Base-by-base conservation (phyloP, 2,797 vertebrate genomes). In the Myotis findleyi region DNA sequence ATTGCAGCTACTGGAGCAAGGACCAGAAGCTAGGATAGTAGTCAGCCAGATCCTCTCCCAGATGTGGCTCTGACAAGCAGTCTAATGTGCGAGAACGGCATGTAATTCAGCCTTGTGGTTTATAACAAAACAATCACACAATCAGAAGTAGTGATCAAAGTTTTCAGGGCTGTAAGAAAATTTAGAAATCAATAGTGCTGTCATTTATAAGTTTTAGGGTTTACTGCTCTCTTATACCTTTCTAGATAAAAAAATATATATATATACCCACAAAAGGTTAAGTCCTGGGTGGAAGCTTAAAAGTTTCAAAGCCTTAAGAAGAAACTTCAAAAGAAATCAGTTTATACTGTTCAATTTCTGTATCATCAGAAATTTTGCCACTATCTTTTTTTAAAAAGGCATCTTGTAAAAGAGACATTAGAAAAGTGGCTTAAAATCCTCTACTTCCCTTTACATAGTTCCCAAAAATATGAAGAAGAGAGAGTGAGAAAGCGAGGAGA, bases 101-200 rank as follows among this genome's bases (percentile, higher is more conserved):
- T 18, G 6, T 21, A 83, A 62, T 36, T 62, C 3, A 23, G 8
- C 17, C 8, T 47, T 5, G 1, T 4, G 9, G 20, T 66, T 83
- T 73, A 53, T 41, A 73, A 72, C n/a, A 87, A 55, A 92, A 49
- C 6, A 38, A 83, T 79, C 20, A 85, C 21, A 94, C 7, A 55
- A 33, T 23, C 33, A 49, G 12, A 85, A 62, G 57, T 13, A 33
- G 14, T 7, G 10, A 82, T 21, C 27, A n/a, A 82, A 69, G 36
- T 69, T 92, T 89, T 79, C 89, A 66, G 55, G 69, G 12, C 25
- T n/a, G 6, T 23, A 55, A 41, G 59, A 25, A 8, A 79, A 87
- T 75, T 94, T 51, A 82, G 44, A 86, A 96, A 88, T 82, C 77
- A 79, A 64, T 23, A 47, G 2, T 76, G 23, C 10, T 91, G 82